Conservation (phyloP, 2,888 invertebrate genomes). For the Myopa tessellatipennis region DNA sequence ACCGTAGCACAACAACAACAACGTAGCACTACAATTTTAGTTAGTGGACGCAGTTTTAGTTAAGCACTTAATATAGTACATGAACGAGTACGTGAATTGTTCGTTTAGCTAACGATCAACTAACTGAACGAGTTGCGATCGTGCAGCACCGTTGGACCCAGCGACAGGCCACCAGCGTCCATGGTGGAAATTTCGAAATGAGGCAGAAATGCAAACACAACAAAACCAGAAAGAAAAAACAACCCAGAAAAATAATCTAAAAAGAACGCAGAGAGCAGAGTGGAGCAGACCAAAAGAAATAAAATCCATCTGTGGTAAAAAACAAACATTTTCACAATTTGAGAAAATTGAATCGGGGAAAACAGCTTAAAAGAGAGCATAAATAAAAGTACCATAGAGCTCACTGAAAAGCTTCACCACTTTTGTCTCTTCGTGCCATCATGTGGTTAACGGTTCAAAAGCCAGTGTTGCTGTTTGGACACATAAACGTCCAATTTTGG, state of each 20-base stretch:
- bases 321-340: slow-evolving; percentile 15
- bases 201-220: slow-evolving; percentile 21
- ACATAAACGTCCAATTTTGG: no score
- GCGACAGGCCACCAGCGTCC: slow-evolving; percentile 2
- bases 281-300: not conserved
- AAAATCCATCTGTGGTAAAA: slow-evolving; percentile 24
- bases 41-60: slow-evolving; percentile 9
- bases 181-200: slow-evolving; percentile 30
- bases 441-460: no score
- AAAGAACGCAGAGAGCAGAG: slow-evolving; percentile 3
- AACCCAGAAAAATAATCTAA: not conserved
- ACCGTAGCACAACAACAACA: no score
- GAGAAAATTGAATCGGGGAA: slow-evolving; percentile 20
- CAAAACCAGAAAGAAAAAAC: slow-evolving; percentile 7
- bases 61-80: no score
- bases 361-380: not conserved
- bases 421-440: not conserved
- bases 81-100: slow-evolving; percentile 16
- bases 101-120: slow-evolving; percentile 22
- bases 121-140: slow-evolving; percentile 31
- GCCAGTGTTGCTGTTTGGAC: no score
- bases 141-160: slow-evolving; percentile 33
- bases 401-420: not conserved
- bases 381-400: not conserved
- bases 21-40: not conserved